These are phyloP conservation scores for Orthosia gracilis DNA, from an alignment of 2,888 invertebrate species.

Conservation along the genomic window DNA sequence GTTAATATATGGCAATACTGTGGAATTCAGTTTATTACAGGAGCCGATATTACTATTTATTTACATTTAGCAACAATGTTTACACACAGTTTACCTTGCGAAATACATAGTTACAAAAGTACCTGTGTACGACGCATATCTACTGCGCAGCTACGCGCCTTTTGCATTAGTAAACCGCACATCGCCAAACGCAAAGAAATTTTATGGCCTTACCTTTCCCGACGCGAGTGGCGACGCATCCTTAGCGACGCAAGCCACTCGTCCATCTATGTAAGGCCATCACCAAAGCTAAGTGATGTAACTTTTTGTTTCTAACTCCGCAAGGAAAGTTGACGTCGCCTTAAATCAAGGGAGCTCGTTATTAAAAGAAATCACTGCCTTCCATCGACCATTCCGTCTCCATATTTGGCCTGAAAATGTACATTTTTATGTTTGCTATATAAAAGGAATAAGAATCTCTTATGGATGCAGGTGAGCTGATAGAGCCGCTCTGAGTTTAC, in stretches of 20 bases:
- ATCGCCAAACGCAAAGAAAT: constrained; percentile 57
- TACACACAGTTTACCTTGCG: constrained; percentile 21
- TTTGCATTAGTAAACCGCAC: constrained; percentile 43
- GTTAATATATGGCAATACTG: constrained; percentile 20
- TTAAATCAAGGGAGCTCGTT: constrained; percentile 81
- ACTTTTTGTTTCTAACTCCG: constrained; percentile 85
- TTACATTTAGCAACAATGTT: constrained; percentile 33
- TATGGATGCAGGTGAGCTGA: constrained; percentile 78
- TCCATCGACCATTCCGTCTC: constrained; percentile 77
- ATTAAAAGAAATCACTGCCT: constrained; percentile 88
- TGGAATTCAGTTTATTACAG: constrained; percentile 45
- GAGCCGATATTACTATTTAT: constrained; percentile 16
- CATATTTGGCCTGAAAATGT: constrained; percentile 84
- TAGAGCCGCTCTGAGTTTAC: constrained; percentile 64
- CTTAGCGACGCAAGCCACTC: constrained; percentile 65
- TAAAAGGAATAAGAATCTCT: constrained; percentile 81
- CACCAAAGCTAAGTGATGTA: constrained; percentile 54
- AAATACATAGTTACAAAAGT: constrained; percentile 11
- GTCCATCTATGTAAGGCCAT: constrained; percentile 69
- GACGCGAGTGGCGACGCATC: constrained; percentile 52
- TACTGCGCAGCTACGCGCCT: constrained; percentile 28
- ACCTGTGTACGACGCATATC: constrained; percentile 19
- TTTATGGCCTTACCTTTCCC: constrained; percentile 63
- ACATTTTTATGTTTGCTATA: constrained; percentile 80
- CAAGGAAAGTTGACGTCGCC: constrained; percentile 88